Percentiles rank a stretch among this genome's conserved stretches.
phyloP scores from a whole-genome alignment of 2,797 vertebrate genomes.

The Pangasius sanitwongsei region DNA sequence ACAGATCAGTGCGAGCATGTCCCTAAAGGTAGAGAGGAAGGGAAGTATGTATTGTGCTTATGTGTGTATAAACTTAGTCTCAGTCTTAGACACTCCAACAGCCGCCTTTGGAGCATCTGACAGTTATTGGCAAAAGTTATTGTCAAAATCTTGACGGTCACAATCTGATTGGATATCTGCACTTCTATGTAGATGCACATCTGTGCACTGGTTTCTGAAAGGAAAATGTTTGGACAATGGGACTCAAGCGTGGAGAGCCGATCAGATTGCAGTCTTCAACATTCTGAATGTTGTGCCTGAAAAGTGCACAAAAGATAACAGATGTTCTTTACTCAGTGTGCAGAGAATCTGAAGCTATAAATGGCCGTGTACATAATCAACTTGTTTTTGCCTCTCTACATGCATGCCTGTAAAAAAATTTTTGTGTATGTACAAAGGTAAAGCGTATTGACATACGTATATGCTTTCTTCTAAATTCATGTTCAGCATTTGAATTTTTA shows the following conservation, averaged over 20 bases:
- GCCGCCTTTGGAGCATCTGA: not conserved
- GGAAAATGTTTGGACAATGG: not conserved
- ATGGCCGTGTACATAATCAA: not conserved
- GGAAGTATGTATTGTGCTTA: not conserved
- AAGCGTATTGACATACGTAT: not conserved
- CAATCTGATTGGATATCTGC: not conserved
- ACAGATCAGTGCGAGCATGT: slow-evolving; percentile 34
- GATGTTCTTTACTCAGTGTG: not conserved
- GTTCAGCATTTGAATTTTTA: not conserved
- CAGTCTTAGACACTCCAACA: not conserved
- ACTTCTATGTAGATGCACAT: not conserved
- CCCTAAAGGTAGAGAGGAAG: slow-evolving; percentile 28
- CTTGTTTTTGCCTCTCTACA: not conserved
- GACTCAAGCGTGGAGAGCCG: not conserved
- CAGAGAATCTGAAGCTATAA: not conserved
- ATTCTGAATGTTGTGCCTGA: not conserved
- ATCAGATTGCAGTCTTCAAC: not conserved
- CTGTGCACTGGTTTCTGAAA: not conserved
- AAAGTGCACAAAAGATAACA: not conserved
- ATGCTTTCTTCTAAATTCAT: not conserved
- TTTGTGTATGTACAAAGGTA: not conserved
- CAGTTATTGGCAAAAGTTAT: not conserved
- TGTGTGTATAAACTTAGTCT: not conserved
- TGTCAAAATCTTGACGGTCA: not conserved
- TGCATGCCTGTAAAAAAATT: not conserved